phyloP scores from a whole-genome alignment of 1,140 invertebrate genomes.

The Papilio polyxenes region DNA sequence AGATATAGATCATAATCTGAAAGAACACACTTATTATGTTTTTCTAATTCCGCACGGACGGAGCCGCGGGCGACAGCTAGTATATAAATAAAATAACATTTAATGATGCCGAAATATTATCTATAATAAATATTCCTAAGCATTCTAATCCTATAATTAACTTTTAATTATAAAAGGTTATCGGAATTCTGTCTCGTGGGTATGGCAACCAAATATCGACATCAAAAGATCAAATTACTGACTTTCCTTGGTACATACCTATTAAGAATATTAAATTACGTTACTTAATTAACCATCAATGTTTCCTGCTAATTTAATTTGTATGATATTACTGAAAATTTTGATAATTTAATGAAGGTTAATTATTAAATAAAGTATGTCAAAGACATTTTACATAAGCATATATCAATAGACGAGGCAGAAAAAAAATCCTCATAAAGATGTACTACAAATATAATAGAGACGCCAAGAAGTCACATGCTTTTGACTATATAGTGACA shows the following conservation, averaged over 20 bases:
- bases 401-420: no score
- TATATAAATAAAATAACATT: background rate
- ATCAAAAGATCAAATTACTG: slow-evolving; percentile 3
- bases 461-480: no score
- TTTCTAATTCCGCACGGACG: no score
- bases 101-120: background rate
- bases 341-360: background rate
- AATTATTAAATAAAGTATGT: no score
- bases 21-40: no score
- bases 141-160: background rate
- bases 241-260: background rate
- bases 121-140: background rate
- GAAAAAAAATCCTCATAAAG: no score
- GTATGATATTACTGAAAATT: background rate
- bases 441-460: no score
- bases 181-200: background rate
- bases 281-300: background rate
- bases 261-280: slow-evolving; percentile 20
- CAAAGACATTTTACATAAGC: no score
- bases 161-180: slow-evolving; percentile 3
- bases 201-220: background rate
- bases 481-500: no score
- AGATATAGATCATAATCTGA: no score
- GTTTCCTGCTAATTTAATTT: background rate
- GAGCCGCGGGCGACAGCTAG: no score